phyloP scores from a whole-genome alignment of 2,888 invertebrate genomes.

The Maniola hyperantus region DNA sequence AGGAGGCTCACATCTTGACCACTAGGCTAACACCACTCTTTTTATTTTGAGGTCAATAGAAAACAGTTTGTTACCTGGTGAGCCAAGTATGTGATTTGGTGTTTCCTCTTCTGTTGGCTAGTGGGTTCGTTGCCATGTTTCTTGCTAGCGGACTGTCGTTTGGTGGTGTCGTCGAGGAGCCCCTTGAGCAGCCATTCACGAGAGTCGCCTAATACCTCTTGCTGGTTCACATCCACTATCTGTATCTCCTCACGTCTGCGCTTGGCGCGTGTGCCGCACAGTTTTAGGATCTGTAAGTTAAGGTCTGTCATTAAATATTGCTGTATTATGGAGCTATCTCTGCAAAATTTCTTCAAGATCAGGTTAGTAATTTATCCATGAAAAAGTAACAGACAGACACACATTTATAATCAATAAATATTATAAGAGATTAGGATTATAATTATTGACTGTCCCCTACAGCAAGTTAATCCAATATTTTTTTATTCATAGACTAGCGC shows the following conservation, averaged over 20 bases:
- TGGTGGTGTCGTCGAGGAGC: conserved; percentile 86
- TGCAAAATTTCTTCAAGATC: too few species aligned
- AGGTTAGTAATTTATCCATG: too few species aligned
- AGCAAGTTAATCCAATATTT: too few species aligned
- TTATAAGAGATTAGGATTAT: too few species aligned
- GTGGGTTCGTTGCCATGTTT: conserved; percentile 83
- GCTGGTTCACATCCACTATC: conserved; percentile 91
- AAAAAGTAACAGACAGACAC: too few species aligned
- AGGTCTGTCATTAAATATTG: neutral
- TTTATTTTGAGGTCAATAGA: too few species aligned
- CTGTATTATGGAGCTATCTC: too few species aligned
- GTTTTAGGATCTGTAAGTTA: conserved; percentile 80
- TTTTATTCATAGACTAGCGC: too few species aligned
- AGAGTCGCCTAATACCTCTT: conserved; percentile 90
- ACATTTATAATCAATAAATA: too few species aligned
- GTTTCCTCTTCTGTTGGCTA: conserved; percentile 90
- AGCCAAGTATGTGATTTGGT: conserved; percentile 98
- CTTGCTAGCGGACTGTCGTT: conserved; percentile 77
- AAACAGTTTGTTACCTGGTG: conserved; percentile 82
- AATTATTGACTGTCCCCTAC: too few species aligned
- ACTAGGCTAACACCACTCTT: too few species aligned
- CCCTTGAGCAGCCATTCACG: conserved; percentile 92
- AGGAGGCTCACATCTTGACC: too few species aligned
- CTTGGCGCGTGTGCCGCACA: conserved; percentile 86
- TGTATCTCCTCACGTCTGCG: conserved; percentile 86